A percentile compares a stretch with the other conserved stretches of the same genome.
Evolutionary conservation across 2,888 invertebrate genomes (phyloP).

Genomic region (Epinotia ramella): DNA sequence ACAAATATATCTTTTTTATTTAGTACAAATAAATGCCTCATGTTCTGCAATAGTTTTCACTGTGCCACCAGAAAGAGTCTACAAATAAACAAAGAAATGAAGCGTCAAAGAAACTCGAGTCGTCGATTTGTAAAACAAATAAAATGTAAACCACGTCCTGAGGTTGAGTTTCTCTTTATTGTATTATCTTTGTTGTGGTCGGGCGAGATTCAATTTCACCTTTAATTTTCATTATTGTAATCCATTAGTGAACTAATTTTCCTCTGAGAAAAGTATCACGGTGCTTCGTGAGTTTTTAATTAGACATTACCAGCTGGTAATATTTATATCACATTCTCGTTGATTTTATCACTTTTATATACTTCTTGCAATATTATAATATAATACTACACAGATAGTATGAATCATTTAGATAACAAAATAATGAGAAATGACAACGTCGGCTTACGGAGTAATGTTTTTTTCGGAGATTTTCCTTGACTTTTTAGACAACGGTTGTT

Average conservation of each 20-base stretch:
- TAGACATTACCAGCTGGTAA: not conserved
- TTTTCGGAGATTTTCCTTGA: too few species aligned
- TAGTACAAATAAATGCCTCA: too few species aligned
- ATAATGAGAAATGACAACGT: not conserved
- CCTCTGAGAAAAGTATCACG: slow-evolving; percentile 2
- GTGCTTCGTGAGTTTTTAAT: slow-evolving; percentile 18
- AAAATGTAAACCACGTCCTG: slow-evolving; percentile 40
- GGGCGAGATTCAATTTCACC: slow-evolving; percentile 39
- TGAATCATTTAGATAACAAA: not conserved
- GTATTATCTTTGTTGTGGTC: slow-evolving; percentile 39
- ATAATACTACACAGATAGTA: not conserved
- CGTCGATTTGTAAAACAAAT: slow-evolving; percentile 28
- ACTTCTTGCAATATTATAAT: too few species aligned
- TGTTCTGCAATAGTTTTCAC: too few species aligned
- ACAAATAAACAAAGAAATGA: slow-evolving; percentile 27
- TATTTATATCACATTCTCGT: not conserved
- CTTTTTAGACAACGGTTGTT: not conserved
- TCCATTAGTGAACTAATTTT: not conserved
- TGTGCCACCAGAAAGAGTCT: not conserved
- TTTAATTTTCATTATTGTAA: not conserved
- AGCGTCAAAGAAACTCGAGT: slow-evolving; percentile 43
- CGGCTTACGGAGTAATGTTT: too few species aligned
- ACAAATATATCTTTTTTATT: not conserved
- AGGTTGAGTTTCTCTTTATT: slow-evolving; percentile 40
- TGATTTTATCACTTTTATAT: too few species aligned